A percentile compares a stretch with the other conserved stretches of the same genome.
Conservation (phyloP, 1,140 invertebrate genomes). For the Hypsibius dujardini region DNA sequence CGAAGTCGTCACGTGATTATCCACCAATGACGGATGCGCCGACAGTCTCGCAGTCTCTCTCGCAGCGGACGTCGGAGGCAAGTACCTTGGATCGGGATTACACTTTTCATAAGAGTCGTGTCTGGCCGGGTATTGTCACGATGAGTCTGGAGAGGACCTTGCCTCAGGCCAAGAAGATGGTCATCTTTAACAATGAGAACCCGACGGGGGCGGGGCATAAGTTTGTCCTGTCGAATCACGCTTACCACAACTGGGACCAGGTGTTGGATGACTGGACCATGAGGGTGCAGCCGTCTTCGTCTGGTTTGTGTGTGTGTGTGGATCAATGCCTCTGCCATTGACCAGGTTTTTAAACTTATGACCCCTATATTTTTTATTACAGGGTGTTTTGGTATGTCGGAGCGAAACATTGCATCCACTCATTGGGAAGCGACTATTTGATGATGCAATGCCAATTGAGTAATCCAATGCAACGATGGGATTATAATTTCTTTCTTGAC, state of each 20-base stretch:
- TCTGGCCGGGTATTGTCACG: neutral
- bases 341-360: neutral
- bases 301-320: neutral
- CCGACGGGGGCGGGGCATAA: neutral
- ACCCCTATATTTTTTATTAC: neutral
- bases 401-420: neutral
- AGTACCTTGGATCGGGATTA: too few relatives aligned
- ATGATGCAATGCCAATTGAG: neutral
- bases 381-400: neutral
- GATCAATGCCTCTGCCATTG: neutral
- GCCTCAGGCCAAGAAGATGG: neutral
- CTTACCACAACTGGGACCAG: neutral
- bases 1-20: too few relatives aligned
- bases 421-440: neutral
- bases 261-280: slow-evolving; percentile 1
- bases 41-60: too few relatives aligned
- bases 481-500: neutral
- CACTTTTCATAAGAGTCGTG: too few relatives aligned
- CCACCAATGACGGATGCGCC: too few relatives aligned
- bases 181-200: slow-evolving; percentile 10
- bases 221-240: neutral
- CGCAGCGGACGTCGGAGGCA: too few relatives aligned
- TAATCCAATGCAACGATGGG: neutral
- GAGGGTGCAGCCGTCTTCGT: slow-evolving; percentile 2
- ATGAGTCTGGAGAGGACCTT: neutral